Evolutionary conservation across 2,113 vertebrate genomes (phyloP).

Genomic region (Syrmaticus mikado): DNA sequence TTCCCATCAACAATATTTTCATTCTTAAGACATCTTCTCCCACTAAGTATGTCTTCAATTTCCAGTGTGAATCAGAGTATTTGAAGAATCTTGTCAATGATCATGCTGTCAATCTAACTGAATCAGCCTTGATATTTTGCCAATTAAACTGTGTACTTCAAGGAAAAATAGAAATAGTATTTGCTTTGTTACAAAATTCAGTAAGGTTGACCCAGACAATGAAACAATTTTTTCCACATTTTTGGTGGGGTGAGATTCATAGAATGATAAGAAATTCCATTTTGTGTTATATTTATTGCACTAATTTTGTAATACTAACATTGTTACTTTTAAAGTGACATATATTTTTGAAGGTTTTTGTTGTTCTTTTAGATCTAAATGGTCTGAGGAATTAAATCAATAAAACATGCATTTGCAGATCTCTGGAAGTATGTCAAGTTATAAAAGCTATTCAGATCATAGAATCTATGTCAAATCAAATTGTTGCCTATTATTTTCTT

Average conservation of each 20-base stretch:
- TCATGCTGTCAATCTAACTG: neutral
- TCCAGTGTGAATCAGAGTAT: constrained; percentile 11
- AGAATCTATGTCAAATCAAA: neutral
- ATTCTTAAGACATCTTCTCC: constrained; percentile 40
- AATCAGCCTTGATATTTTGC: constrained; percentile 12
- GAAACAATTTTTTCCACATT: neutral
- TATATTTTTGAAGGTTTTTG: neutral
- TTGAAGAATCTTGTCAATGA: neutral
- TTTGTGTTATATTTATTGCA: neutral
- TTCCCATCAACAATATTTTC: constrained; percentile 57
- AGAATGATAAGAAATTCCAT: neutral
- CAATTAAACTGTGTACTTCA: constrained; percentile 10
- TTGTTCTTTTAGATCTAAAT: neutral
- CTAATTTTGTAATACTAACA: neutral
- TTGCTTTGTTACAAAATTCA: neutral
- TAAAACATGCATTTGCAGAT: neutral
- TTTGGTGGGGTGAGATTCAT: rapidly evolving
- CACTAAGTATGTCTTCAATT: constrained; percentile 42
- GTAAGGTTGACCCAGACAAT: neutral
- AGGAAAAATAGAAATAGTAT: constrained; percentile 9
- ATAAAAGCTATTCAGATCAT: neutral
- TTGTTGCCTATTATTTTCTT: neutral
- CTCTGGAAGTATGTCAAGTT: neutral
- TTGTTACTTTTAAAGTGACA: neutral
- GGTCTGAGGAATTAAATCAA: neutral